Evolutionary conservation across 2,888 invertebrate genomes (phyloP).

Genomic region (Cephus spinipes): DNA sequence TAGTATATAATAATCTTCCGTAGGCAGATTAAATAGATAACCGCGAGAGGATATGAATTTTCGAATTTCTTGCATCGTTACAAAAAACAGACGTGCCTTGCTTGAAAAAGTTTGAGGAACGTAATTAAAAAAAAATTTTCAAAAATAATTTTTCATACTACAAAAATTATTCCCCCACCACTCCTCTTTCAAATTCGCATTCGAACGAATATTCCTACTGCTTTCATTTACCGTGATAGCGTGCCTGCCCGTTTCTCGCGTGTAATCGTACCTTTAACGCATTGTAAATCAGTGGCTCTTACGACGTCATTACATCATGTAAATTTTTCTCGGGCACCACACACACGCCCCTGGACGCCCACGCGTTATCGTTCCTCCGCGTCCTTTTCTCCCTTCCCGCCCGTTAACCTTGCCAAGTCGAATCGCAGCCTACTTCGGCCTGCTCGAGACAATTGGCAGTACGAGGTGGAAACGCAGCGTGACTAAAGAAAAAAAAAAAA

Average conservation of each 20-base stretch:
- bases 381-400: slow-evolving; percentile 33
- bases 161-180: background rate
- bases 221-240: background rate
- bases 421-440: background rate
- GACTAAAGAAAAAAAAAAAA: too few relatives aligned
- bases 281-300: slow-evolving; percentile 43
- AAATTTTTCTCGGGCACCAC: slow-evolving; percentile 21
- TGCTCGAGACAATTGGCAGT: background rate
- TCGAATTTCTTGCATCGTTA: slow-evolving; percentile 8
- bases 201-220: background rate
- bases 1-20: slow-evolving; percentile 31
- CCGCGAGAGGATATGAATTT: slow-evolving; percentile 37
- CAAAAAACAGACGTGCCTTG: background rate
- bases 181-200: background rate
- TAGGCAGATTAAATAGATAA: slow-evolving; percentile 40
- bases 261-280: slow-evolving; percentile 26
- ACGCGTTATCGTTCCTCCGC: slow-evolving; percentile 41
- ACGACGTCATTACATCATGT: slow-evolving; percentile 49
- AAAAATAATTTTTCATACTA: background rate
- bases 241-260: background rate
- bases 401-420: slow-evolving; percentile 19
- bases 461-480: too few relatives aligned
- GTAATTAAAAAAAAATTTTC: too few relatives aligned
- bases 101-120: background rate
- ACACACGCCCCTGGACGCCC: slow-evolving; percentile 42